Percentiles rank a stretch among this genome's conserved stretches.
Conservation (phyloP, 2,113 vertebrate genomes). For the Glaucomys volans region DNA sequence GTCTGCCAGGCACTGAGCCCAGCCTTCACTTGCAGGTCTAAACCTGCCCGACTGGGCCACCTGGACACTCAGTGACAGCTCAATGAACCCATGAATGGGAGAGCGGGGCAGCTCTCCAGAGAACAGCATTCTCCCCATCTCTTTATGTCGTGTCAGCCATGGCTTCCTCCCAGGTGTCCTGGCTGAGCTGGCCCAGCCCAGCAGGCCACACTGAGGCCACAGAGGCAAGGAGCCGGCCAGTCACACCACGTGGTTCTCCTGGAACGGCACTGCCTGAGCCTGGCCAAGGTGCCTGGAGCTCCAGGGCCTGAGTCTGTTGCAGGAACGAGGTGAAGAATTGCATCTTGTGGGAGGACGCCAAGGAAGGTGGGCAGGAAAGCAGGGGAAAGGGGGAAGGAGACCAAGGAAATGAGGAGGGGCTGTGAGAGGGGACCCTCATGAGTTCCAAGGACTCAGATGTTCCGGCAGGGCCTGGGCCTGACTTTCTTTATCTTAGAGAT, state of each 20-base stretch:
- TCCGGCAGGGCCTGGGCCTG: neutral
- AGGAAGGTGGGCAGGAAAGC: neutral
- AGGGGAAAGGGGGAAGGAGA: neutral
- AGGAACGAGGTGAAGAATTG: neutral
- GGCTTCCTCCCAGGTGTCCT: conserved; percentile 65
- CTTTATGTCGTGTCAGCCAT: neutral
- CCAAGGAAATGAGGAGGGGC: neutral
- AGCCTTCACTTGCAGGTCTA: neutral
- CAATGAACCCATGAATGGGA: conserved; percentile 1
- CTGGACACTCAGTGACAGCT: neutral
- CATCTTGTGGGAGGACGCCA: neutral
- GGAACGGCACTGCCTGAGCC: neutral
- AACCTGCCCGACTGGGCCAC: neutral
- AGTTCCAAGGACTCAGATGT: neutral
- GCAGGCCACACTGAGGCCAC: conserved; percentile 21
- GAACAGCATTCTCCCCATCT: neutral
- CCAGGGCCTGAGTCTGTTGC: neutral
- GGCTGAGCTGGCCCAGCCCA: conserved; percentile 55
- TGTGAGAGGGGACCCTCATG: fast-evolving
- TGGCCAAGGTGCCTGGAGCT: conserved; percentile 51
- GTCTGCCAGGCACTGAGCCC: neutral
- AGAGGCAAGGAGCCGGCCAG: conserved; percentile 54
- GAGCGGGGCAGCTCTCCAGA: neutral
- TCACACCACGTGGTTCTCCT: conserved; percentile 51
- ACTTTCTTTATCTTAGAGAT: neutral